phyloP scores from a whole-genome alignment of 2,797 vertebrate genomes.

The Ceyx erithaca region DNA sequence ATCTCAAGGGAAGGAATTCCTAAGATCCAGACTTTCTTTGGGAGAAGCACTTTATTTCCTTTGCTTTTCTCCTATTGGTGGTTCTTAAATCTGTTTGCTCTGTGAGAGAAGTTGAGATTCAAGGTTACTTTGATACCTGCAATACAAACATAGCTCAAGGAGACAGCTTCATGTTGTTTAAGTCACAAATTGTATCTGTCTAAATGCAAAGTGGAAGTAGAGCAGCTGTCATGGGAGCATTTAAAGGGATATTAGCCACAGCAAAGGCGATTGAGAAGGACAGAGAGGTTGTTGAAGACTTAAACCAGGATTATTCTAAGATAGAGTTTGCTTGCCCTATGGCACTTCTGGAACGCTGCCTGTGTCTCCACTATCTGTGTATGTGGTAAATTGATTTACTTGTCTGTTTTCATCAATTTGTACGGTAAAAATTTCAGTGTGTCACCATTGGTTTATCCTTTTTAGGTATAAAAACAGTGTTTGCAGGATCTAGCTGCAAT shows the following conservation, averaged over 20 bases:
- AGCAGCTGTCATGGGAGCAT: neutral
- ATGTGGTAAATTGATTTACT: neutral
- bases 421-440: neutral
- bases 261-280: conserved; percentile 38
- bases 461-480: conserved; percentile 97
- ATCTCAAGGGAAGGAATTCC: neutral
- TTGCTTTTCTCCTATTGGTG: neutral
- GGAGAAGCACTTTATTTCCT: neutral
- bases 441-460: neutral
- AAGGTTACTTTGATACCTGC: neutral
- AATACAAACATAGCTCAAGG: neutral
- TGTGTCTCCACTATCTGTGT: neutral
- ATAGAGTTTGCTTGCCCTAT: neutral
- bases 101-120: neutral
- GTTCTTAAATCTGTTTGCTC: neutral
- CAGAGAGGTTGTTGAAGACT: neutral
- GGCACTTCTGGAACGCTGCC: neutral
- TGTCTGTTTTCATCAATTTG: neutral
- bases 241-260: conserved; percentile 8
- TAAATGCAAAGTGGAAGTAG: neutral
- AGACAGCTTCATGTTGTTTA: neutral
- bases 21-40: neutral
- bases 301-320: conserved; percentile 49
- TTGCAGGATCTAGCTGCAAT: conserved; percentile 97
- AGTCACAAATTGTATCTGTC: neutral